These are phyloP conservation scores for Bergia puertoricense DNA, from an alignment of 92 coral and sea anemone species.

Conservation along the genomic window DNA sequence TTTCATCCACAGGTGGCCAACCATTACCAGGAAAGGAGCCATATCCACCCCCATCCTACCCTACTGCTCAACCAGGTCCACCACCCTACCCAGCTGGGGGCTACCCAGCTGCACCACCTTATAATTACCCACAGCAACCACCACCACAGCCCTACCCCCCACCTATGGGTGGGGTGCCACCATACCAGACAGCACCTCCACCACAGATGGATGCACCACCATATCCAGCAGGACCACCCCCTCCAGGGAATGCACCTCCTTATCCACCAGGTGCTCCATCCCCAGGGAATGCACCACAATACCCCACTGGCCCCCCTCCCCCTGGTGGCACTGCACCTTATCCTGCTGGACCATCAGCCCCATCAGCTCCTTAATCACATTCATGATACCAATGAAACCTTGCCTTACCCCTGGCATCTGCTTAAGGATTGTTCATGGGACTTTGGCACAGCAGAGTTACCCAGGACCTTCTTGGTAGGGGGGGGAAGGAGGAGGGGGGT, in stretches of 20 bases:
- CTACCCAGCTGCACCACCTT: conserved; percentile 24
- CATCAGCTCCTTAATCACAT: conserved; percentile 13
- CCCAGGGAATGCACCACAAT: conserved; percentile 8
- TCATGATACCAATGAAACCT: too few species aligned
- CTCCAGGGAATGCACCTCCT: conserved; percentile 1
- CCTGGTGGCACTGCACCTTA: conserved; percentile 30
- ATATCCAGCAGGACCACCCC: conserved; percentile 10
- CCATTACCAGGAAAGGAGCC: conserved; percentile 39
- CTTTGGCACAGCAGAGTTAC: too few species aligned
- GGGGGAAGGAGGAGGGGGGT: too few species aligned
- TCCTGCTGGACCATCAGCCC: conserved; percentile 25
- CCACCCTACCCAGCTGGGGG: conserved; percentile 30
- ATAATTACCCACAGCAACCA: conserved; percentile 12
- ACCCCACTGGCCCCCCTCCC: conserved; percentile 28
- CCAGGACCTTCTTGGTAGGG: too few species aligned
- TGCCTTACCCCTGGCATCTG: too few species aligned
- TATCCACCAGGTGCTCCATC: conserved; percentile 24
- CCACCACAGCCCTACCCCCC: conserved; percentile 37
- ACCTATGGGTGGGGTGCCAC: conserved; percentile 8
- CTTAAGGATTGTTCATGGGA: too few species aligned
- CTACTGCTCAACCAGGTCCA: conserved; percentile 26
- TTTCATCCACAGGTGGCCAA: conserved; percentile 11
- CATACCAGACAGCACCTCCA: conserved; percentile 24
- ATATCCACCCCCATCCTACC: conserved; percentile 37
- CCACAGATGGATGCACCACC: conserved; percentile 18